Base-by-base conservation (phyloP, 2,888 invertebrate genomes). In the Heliconius sara region DNA sequence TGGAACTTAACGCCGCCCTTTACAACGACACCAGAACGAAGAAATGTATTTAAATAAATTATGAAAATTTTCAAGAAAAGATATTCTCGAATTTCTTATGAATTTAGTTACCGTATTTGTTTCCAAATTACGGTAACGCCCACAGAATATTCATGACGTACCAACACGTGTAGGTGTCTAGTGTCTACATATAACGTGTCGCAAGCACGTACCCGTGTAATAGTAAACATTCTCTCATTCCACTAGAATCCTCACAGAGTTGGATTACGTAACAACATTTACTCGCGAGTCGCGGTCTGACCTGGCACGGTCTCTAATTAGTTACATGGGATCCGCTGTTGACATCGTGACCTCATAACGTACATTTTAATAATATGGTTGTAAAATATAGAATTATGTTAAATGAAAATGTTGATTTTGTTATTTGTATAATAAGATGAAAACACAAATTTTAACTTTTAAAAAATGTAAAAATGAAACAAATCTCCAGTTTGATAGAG, bases 301-400 rank as follows among this genome's bases (percentile, higher is more conserved):
- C 80, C 70, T 77, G 81, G 52, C 76, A 78, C 74, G 57, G 25
- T 72, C 76, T 66, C 79, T 66, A 72, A 76, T 66, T 76, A 76
- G 75, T 52, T 43, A 25, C 57, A 71, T 72, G 65, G 52, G 65
- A 66, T 43, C 34, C n/a, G n/a, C 25, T 47, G 71, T 43, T 71
- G 68, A 76, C 67, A 68, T 34, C 4, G 22, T 78, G 67, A 78
- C 68, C 68, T 68, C 52, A 77, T 57, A 68, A 68, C 60, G 27
- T 39, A n/a, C 3, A 60, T 68, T 73, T 66, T 67, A 7, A 67
- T 52, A 43, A 66, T 22, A 34, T 19, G 60, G 25, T 75, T 60
- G 34, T 16, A 34, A 34, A 68, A 39, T 22, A n/a, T 5, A 68
- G 0, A 68, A 10, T 68, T 39, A 68, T 39, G 4, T 25, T 13